A percentile compares a stretch with the other conserved stretches of the same genome.
phyloP scores from a whole-genome alignment of 2,888 invertebrate genomes.

The Apocheima hispidaria region DNA sequence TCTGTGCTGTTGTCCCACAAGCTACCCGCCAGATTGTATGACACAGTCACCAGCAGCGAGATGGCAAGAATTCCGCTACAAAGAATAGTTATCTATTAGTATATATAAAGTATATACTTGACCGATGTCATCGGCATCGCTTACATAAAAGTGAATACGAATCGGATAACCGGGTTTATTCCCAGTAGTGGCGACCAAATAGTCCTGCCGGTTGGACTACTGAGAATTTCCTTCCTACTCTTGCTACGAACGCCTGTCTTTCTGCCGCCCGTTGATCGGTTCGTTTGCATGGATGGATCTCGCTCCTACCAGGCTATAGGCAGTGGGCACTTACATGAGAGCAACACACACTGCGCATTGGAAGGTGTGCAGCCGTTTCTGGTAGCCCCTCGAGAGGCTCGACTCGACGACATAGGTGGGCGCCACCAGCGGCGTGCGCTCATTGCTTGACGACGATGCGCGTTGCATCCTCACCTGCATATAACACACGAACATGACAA shows the following conservation, averaged over 20 bases:
- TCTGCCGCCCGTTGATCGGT: too few relatives aligned
- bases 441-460: conserved; percentile 65
- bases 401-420: conserved; percentile 84
- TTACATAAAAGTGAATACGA: too few relatives aligned
- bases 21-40: conserved; percentile 75
- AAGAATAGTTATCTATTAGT: conserved; percentile 8
- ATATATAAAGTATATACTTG: background rate
- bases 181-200: too few relatives aligned
- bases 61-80: conserved; percentile 81
- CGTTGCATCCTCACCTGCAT: conserved; percentile 63
- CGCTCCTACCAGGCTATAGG: too few relatives aligned
- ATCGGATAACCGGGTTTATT: too few relatives aligned
- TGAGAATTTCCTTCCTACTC: too few relatives aligned
- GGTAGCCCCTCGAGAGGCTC: conserved; percentile 77
- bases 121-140: too few relatives aligned
- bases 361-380: conserved; percentile 82
- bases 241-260: too few relatives aligned
- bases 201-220: too few relatives aligned
- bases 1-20: conserved; percentile 47
- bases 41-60: conserved; percentile 81
- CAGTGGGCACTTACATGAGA: conserved; percentile 88
- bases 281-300: too few relatives aligned
- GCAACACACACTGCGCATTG: conserved; percentile 90
- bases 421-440: conserved; percentile 83
- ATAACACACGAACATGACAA: background rate